Base-by-base conservation (phyloP, 2,797 vertebrate species). In the Enteromius unitaeniatus region DNA sequence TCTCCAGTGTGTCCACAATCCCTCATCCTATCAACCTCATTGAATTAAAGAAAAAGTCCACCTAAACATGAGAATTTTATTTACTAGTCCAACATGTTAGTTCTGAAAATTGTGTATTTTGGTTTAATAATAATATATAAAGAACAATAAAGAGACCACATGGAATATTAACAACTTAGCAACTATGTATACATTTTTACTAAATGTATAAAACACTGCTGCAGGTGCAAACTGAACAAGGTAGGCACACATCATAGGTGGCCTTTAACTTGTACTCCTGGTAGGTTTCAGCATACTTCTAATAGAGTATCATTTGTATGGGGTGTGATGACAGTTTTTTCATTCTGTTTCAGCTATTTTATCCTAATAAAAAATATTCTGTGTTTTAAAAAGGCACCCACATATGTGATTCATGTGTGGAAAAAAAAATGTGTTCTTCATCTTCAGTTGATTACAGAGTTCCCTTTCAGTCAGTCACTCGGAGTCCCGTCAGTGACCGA, bases 21-120 rank as follows among this genome's bases (percentile, higher is more conserved):
- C 42, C 37, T 84, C 15, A 73, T 37, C 72, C 72, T 78, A 82
- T 65, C 83, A 77, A 84, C 51, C 79, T 85, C 79, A 88, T 47
- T 67, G 51, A 82, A 76, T 85, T 60, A 72, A 55, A 68, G 26
- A 6, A 19, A 67, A 14, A 65, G 42, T 3, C 6, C 3, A 65
- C 17, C 23, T 21, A 65, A 58, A 28, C 14, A 19, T 13, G 2
- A 3, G 15, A 26, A 45, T 23, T 45, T 14, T 19, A 14, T 21
- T 64, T 47, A 42, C 76, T 64, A 3, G 2, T 58, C 31, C 11
- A 37, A 42, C 34, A 9, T 58, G 13, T 6, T 13, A 4, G 28
- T 55, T 53, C 0, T 64, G 11, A 64, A 64, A 3, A 17, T 64
- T 17, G 14, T 17, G 15, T 64, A 19, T 53, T 73, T 53, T 53